Evolutionary conservation across 1,140 invertebrate genomes (phyloP), one percentile per base, ranked within the genome.

Genomic region (Antheraea mylitta): DNA sequence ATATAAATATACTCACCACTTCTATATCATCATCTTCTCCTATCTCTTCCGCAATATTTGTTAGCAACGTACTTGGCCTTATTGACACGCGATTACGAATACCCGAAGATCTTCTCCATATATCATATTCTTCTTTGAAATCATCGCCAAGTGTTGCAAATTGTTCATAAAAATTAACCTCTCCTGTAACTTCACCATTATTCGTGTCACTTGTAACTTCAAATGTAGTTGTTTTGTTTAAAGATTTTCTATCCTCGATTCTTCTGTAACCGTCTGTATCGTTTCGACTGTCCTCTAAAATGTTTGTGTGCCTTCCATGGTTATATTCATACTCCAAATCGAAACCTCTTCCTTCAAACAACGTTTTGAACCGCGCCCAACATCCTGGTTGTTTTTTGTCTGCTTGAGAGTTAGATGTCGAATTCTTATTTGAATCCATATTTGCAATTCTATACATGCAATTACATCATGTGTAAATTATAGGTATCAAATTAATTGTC

Each of bases 291-390:
- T 85, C 81, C 18, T 71, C 72, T 8, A 78, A 66, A 64, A 77
- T 69, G 63, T 61, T 77, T 16, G 72, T 68, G 8, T 72, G 66
- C 5, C 70, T 69, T 67, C 74, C 67, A 66, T 72, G 82, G 18
- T 66, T 18, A 53, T 87, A 90, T 79, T 92, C 89, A 59, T 80
- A 92, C 68, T 87, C 77, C 65, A 92, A 78, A 78, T 92, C 90
- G 59, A 92, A 92, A 1, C 90, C 90, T 72, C 87, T 75, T n/a
- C 83, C 85, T 58, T 90, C 87, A 67, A 92, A 92, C 7, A 92
- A 73, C 67, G 79, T 89, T 77, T 82, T 89, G 48, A 92, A 88
- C 62, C 80, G 84, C 0, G 80, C 81, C 90, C 90, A 92, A 71
- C 90, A 92, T 7, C 87, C 82, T 10, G 73, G 38, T 42, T 79